phyloP scores from a whole-genome alignment of 2,888 invertebrate species.

The Dolichopus griseipennis region DNA sequence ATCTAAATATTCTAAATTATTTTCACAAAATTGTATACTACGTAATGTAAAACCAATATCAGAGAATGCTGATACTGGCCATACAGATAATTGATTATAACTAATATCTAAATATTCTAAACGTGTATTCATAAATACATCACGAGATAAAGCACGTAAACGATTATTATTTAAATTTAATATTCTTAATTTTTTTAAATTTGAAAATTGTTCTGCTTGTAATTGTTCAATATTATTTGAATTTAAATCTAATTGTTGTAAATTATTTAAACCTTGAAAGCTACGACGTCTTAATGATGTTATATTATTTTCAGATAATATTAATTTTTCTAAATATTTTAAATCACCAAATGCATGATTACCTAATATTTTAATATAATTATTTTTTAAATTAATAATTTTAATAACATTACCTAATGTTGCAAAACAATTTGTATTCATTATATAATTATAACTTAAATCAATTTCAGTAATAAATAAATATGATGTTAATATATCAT shows the following conservation, averaged over 20 bases:
- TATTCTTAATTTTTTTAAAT: slow-evolving; percentile 62
- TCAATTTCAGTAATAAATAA: slow-evolving; percentile 62
- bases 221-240: slow-evolving; percentile 67
- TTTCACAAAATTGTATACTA: slow-evolving; percentile 67
- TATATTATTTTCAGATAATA: slow-evolving; percentile 65
- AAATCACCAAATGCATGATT: slow-evolving; percentile 67
- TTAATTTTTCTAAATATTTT: slow-evolving; percentile 61
- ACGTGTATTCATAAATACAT: slow-evolving; percentile 69
- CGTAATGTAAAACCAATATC: slow-evolving; percentile 72
- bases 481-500: slow-evolving; percentile 39
- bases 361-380: slow-evolving; percentile 60
- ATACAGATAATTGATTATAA: slow-evolving; percentile 66
- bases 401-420: slow-evolving; percentile 55
- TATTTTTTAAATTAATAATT: slow-evolving; percentile 64
- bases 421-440: slow-evolving; percentile 57
- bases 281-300: slow-evolving; percentile 63
- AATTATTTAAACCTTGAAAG: slow-evolving; percentile 61
- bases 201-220: slow-evolving; percentile 71
- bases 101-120: slow-evolving; percentile 73
- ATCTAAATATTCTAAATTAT: slow-evolving; percentile 77
- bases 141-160: slow-evolving; percentile 63
- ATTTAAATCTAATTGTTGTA: slow-evolving; percentile 72
- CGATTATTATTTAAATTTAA: slow-evolving; percentile 65
- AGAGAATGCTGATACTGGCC: slow-evolving; percentile 67
- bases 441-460: slow-evolving; percentile 58